Evolutionary conservation across 53 echinoderm and acorn worm species (phyloP).

Genomic region (Temnopleurus reevesii): DNA sequence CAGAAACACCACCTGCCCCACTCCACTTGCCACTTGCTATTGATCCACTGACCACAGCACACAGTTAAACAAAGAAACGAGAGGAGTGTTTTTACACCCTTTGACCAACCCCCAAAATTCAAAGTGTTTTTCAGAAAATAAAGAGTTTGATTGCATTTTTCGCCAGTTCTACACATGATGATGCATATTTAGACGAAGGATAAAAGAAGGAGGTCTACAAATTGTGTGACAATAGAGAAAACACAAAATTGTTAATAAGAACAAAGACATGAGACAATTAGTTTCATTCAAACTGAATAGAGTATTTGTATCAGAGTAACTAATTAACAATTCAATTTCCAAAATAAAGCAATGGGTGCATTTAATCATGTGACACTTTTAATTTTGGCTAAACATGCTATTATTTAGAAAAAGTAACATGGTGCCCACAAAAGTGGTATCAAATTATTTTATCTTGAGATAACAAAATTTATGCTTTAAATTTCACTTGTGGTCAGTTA

Average conservation of each 20-base stretch:
- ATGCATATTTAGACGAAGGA: background rate
- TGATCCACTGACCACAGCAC: constrained; percentile 41
- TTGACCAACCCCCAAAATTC: background rate
- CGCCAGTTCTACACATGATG: background rate
- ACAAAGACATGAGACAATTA: background rate
- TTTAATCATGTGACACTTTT: too few relatives aligned
- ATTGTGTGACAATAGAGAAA: background rate
- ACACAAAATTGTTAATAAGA: background rate
- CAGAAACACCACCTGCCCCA: constrained; percentile 43
- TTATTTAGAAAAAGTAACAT: too few relatives aligned
- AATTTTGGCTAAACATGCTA: too few relatives aligned
- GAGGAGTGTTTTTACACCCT: constrained; percentile 45
- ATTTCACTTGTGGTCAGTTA: too few relatives aligned
- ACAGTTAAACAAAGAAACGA: constrained; percentile 29
- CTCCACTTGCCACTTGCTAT: constrained; percentile 14
- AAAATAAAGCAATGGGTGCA: too few relatives aligned
- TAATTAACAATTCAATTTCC: background rate
- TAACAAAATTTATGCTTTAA: too few relatives aligned
- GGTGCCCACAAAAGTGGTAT: too few relatives aligned
- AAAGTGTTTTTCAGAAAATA: background rate
- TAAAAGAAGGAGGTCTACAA: too few relatives aligned
- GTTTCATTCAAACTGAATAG: background rate
- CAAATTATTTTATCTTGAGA: too few relatives aligned
- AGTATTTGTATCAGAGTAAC: background rate
- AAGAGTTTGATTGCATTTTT: background rate